phyloP scores from a whole-genome alignment of 2,888 invertebrate species.

The Ametastegia equiseti region DNA sequence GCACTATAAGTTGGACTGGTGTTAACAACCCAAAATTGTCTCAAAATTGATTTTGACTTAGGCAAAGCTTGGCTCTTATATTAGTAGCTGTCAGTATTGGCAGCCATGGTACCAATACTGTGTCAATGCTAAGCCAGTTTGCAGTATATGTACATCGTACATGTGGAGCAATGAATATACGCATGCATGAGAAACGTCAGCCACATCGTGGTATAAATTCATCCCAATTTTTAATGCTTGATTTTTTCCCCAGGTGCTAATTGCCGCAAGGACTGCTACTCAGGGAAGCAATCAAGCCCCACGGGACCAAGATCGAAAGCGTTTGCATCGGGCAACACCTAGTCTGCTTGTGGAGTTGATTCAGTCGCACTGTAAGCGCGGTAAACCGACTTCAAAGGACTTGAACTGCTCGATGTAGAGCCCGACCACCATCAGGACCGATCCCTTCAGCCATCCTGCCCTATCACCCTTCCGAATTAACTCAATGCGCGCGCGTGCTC shows the following conservation, averaged over 20 bases:
- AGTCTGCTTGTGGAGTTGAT: slow-evolving; percentile 1
- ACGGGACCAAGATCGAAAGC: neutral
- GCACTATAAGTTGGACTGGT: no score
- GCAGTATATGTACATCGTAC: no score
- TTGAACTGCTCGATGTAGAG: neutral
- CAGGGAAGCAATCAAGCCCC: slow-evolving; percentile 9
- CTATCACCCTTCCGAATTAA: neutral
- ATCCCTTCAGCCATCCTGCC: neutral
- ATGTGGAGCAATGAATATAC: no score
- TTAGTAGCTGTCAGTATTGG: no score
- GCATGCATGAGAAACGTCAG: no score
- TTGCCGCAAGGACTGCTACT: neutral
- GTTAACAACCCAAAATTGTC: no score
- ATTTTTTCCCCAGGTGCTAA: no score
- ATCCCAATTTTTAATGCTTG: no score
- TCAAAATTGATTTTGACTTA: no score
- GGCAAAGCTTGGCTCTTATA: neutral
- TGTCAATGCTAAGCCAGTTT: no score
- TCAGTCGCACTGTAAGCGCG: slow-evolving; percentile 24
- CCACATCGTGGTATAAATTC: no score
- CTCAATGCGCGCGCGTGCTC: neutral
- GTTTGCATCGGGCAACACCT: slow-evolving; percentile 11
- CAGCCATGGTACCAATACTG: no score
- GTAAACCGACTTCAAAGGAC: slow-evolving; percentile 35
- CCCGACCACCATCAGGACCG: neutral